Evolutionary conservation across 1,140 invertebrate species (phyloP).

Genomic region (Brachionus rubens): DNA sequence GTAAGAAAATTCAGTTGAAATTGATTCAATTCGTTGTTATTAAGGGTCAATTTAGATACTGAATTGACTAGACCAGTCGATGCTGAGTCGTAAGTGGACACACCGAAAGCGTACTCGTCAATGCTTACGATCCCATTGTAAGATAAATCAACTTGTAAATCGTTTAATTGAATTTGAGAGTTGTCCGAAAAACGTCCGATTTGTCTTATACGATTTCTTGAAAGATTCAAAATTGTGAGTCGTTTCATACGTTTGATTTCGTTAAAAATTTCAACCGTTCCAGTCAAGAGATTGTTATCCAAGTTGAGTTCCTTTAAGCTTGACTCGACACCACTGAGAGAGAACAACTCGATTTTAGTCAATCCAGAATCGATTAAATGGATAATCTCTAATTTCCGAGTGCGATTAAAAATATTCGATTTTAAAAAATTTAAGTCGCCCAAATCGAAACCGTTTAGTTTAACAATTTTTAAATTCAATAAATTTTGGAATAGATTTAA

Average conservation of each 20-base stretch:
- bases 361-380: conserved; percentile 4
- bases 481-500: conserved; percentile 22
- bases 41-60: background rate
- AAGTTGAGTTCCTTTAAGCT: conserved; percentile 9
- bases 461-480: conserved; percentile 42
- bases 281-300: background rate
- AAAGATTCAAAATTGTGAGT: background rate
- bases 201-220: conserved; percentile 3
- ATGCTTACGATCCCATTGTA: conserved; percentile 30
- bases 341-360: background rate
- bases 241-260: conserved; percentile 1
- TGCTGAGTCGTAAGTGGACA: background rate
- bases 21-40: conserved; percentile 45
- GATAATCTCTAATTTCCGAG: conserved; percentile 9
- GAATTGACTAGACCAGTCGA: background rate
- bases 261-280: background rate
- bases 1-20: conserved; percentile 17
- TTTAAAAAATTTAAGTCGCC: conserved; percentile 19
- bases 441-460: conserved; percentile 32
- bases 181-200: background rate
- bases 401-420: conserved; percentile 25
- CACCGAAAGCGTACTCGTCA: conserved; percentile 31
- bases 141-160: conserved; percentile 8
- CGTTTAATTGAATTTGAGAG: background rate
- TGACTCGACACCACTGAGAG: background rate